Evolutionary conservation across 2,113 vertebrate genomes (phyloP).

Genomic region (Oryzias woworae): DNA sequence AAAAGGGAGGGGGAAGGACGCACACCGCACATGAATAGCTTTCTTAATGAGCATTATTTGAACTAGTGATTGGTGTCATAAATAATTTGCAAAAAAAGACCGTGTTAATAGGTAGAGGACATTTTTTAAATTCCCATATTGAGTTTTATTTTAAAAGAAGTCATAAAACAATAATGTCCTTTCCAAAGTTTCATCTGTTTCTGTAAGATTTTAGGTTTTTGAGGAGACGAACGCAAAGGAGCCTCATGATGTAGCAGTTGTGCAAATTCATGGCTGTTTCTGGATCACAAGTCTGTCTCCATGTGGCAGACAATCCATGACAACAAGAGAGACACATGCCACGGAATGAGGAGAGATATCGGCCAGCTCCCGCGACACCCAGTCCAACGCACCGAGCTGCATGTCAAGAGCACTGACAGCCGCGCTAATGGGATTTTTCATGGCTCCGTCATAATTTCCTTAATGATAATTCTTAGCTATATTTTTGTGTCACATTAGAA

Average conservation of each 20-base stretch:
- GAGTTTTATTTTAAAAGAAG: conserved; percentile 3
- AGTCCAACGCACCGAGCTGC: conserved; percentile 68
- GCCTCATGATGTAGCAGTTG: conserved; percentile 27
- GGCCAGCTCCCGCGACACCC: conserved; percentile 77
- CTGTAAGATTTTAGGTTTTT: not conserved
- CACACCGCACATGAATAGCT: conserved; percentile 73
- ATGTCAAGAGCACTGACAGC: conserved; percentile 77
- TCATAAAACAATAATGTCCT: conserved; percentile 40
- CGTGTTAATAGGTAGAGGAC: conserved; percentile 67
- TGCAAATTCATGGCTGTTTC: conserved; percentile 60
- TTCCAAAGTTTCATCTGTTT: conserved; percentile 11
- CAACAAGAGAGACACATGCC: conserved; percentile 74
- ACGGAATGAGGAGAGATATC: conserved; percentile 72
- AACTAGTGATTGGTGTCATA: conserved; percentile 76
- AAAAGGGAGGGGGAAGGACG: conserved; percentile 59
- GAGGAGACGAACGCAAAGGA: conserved; percentile 26
- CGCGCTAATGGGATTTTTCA: conserved; percentile 79
- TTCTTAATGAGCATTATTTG: conserved; percentile 80
- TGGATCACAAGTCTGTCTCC: conserved; percentile 51
- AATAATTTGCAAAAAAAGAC: conserved; percentile 73
- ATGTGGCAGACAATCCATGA: conserved; percentile 68
- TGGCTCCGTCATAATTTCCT: conserved; percentile 76
- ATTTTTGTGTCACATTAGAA: conserved; percentile 79
- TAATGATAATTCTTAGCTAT: conserved; percentile 78
- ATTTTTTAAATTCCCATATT: conserved; percentile 57